A percentile compares a stretch with the other conserved stretches of the same genome.
Conservation (phyloP, 2,113 vertebrate genomes). For the Daboia siamensis region DNA sequence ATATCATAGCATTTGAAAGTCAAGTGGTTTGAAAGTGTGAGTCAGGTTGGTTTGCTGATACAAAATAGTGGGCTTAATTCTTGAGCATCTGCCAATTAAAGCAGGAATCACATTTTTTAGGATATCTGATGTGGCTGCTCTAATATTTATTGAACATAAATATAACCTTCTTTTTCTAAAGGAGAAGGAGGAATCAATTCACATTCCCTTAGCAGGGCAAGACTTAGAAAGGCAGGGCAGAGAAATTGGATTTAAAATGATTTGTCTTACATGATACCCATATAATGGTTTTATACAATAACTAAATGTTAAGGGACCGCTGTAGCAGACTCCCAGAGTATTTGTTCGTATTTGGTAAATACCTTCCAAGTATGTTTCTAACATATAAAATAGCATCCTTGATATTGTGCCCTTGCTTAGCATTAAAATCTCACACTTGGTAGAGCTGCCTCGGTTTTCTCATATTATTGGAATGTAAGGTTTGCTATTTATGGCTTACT, state of each 20-base stretch:
- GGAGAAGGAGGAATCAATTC: neutral
- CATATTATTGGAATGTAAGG: neutral
- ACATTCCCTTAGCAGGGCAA: neutral
- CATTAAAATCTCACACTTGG: slow-evolving; percentile 11
- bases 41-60: neutral
- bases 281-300: neutral
- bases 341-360: slow-evolving; percentile 20
- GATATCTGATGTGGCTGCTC: neutral
- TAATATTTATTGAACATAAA: neutral
- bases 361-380: neutral
- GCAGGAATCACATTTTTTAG: accelerated
- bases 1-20: neutral
- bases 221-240: neutral
- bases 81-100: neutral
- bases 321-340: slow-evolving; percentile 5
- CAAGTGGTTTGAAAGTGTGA: neutral
- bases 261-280: slow-evolving; percentile 10
- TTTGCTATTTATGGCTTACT: neutral
- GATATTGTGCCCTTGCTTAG: neutral
- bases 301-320: neutral
- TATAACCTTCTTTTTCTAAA: neutral
- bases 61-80: neutral
- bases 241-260: slow-evolving; percentile 28
- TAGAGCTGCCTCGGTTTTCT: neutral
- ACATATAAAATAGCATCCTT: neutral